Evolutionary conservation across 30 jellyfish, hydroid and myxozoan genomes (phyloP).

Genomic region (Aurelia coerulea): DNA sequence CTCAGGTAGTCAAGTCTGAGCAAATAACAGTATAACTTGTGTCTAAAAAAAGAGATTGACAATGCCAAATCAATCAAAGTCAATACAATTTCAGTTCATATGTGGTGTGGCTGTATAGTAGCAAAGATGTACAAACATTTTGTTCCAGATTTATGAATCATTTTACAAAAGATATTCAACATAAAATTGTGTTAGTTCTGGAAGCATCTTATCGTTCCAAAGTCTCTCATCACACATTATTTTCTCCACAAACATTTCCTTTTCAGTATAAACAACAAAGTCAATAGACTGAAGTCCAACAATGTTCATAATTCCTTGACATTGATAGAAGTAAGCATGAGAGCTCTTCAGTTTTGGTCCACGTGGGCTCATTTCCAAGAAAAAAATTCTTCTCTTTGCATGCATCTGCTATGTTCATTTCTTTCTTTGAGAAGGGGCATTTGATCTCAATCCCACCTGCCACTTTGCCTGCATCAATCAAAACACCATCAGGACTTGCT

Average conservation of each 20-base stretch:
- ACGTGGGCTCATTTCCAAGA: too few species aligned
- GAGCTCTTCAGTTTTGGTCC: too few species aligned
- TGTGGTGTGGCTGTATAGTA: too few species aligned
- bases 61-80: too few species aligned
- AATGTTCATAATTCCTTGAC: too few species aligned
- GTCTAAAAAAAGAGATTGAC: too few species aligned
- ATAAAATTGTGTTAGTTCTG: slow-evolving; percentile 16
- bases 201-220: slow-evolving; percentile 4
- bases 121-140: too few species aligned
- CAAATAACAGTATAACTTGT: too few species aligned
- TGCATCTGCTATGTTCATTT: slow-evolving; percentile 13
- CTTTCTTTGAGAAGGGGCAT: slow-evolving; percentile 35
- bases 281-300: slow-evolving; percentile 3
- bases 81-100: too few species aligned
- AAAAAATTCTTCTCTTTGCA: slow-evolving; percentile 55
- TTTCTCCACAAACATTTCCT: slow-evolving; percentile 3
- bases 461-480: slow-evolving; percentile 14
- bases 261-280: slow-evolving; percentile 10
- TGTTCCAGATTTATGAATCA: not conserved
- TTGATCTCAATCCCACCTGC: too few species aligned
- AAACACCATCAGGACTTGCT: slow-evolving; percentile 32
- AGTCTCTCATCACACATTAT: not conserved
- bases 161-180: not conserved
- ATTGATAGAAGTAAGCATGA: too few species aligned
- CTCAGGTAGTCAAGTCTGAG: too few species aligned